Conservation (phyloP, 1,140 invertebrate species). For the Ganaspis sp. region DNA sequence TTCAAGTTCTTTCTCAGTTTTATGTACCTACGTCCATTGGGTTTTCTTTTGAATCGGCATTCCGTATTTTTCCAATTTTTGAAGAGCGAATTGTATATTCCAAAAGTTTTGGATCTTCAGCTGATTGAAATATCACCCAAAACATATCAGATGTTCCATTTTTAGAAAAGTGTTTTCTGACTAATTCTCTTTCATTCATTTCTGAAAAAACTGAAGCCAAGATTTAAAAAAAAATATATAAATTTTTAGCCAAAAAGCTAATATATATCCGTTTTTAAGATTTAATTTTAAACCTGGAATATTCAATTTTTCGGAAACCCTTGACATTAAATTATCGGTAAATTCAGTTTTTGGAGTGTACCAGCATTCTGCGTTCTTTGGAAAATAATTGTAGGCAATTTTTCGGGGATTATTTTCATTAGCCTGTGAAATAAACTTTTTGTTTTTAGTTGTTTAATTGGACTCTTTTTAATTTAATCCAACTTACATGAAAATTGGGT, state of each 20-base stretch:
- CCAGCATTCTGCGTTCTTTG: slow-evolving; percentile 41
- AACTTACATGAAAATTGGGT: not conserved
- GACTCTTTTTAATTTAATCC: no score
- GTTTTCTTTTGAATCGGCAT: slow-evolving; percentile 45
- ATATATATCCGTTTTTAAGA: no score
- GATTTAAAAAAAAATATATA: slow-evolving; percentile 7
- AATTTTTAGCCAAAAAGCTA: no score
- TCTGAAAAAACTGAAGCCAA: slow-evolving; percentile 47
- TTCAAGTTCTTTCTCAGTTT: not conserved
- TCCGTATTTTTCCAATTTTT: slow-evolving; percentile 42
- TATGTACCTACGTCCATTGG: slow-evolving; percentile 32
- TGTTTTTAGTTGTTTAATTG: slow-evolving; percentile 18
- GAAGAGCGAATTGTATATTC: slow-evolving; percentile 55
- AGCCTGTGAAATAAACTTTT: no score
- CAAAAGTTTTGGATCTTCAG: slow-evolving; percentile 35
- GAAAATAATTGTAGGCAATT: slow-evolving; percentile 41
- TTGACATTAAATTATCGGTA: slow-evolving; percentile 46
- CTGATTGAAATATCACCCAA: slow-evolving; percentile 52
- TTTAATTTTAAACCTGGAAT: not conserved
- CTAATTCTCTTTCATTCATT: slow-evolving; percentile 39
- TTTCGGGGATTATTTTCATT: slow-evolving; percentile 33
- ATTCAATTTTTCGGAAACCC: slow-evolving; percentile 44
- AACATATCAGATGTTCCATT: slow-evolving; percentile 44
- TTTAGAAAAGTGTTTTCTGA: slow-evolving; percentile 40
- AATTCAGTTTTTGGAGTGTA: slow-evolving; percentile 48